phyloP scores from a whole-genome alignment of 1,140 invertebrate genomes.

The Bombus pascuorum region DNA sequence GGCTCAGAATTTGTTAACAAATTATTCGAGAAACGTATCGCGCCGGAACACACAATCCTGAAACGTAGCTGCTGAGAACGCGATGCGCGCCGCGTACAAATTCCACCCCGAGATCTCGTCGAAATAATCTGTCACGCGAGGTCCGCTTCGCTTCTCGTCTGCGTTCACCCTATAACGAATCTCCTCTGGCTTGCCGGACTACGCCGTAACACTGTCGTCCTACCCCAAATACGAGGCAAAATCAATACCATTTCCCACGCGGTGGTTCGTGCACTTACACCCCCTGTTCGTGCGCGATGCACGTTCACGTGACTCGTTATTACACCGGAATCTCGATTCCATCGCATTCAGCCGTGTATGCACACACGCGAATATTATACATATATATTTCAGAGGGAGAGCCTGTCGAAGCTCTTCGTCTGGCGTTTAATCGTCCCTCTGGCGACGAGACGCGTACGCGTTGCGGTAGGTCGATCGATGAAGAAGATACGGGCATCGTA shows the following conservation, averaged over 20 bases:
- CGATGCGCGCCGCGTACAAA: background rate
- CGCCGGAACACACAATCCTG: background rate
- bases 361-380: background rate
- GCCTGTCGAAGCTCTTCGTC: background rate
- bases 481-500: background rate
- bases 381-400: background rate
- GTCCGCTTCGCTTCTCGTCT: background rate
- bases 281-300: background rate
- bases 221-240: conserved; percentile 71
- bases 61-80: background rate
- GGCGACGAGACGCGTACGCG: background rate
- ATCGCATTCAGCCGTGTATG: background rate
- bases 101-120: background rate
- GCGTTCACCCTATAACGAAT: background rate
- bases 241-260: conserved; percentile 63
- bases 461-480: conserved; percentile 51
- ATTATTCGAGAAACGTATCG: background rate
- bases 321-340: background rate
- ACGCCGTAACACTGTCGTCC: conserved; percentile 69
- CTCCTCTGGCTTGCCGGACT: conserved; percentile 39
- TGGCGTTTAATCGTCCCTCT: background rate
- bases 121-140: conserved; percentile 41
- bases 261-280: conserved; percentile 8
- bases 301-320: background rate
- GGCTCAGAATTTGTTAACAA: background rate